Conservation (phyloP, 2,888 invertebrate genomes). For the Serripes groenlandicus region DNA sequence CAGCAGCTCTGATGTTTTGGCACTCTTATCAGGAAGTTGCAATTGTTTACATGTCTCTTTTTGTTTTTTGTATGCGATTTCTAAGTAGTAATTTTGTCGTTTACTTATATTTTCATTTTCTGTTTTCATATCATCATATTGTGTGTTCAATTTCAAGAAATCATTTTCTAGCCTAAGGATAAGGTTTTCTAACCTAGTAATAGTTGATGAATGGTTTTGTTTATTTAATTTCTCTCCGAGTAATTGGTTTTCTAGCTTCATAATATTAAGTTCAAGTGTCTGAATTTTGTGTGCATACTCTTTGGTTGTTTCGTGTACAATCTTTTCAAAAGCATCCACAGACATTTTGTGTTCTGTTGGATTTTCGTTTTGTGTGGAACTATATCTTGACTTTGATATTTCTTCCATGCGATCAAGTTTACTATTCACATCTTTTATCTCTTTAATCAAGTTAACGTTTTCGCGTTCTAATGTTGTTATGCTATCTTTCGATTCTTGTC, state of each 20-base stretch:
- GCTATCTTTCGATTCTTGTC: not conserved
- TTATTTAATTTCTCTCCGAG: slow-evolving; percentile 75
- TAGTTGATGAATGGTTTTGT: slow-evolving; percentile 74
- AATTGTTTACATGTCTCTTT: slow-evolving; percentile 30
- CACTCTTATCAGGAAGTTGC: slow-evolving; percentile 59
- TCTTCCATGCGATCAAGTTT: slow-evolving; percentile 15
- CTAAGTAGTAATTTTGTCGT: slow-evolving; percentile 71
- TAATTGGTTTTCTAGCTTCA: slow-evolving; percentile 81
- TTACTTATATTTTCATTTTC: slow-evolving; percentile 75
- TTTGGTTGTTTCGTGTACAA: slow-evolving; percentile 53
- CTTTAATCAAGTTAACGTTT: not conserved
- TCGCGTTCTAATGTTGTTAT: not conserved
- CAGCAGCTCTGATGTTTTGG: slow-evolving; percentile 70
- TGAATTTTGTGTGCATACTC: slow-evolving; percentile 77
- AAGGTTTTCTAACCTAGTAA: slow-evolving; percentile 79
- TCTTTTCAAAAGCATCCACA: slow-evolving; percentile 45
- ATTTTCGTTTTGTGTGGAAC: not conserved
- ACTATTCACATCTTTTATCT: slow-evolving; percentile 3
- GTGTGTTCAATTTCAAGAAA: slow-evolving; percentile 78
- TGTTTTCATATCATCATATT: slow-evolving; percentile 70
- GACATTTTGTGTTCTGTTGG: not conserved
- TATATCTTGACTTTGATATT: not conserved
- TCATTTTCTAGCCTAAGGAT: slow-evolving; percentile 82
- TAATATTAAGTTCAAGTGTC: slow-evolving; percentile 77
- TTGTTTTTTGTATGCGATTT: slow-evolving; percentile 68